These are phyloP conservation scores for Lineus longissimus DNA, from an alignment of 1,140 invertebrate species.

Conservation along the genomic window DNA sequence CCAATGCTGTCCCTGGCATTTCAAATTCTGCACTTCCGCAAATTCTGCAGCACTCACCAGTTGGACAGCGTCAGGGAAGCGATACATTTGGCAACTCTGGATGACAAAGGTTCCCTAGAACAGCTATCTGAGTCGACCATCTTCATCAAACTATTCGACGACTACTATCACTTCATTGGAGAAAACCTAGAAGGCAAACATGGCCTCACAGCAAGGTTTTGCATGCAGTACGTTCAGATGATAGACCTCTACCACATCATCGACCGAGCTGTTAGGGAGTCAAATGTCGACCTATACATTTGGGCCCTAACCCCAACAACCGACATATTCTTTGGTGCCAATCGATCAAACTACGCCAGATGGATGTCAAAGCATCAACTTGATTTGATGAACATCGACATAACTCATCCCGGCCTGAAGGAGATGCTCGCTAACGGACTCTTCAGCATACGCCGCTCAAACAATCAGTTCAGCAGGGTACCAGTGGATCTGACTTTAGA, in stretches of 20 bases:
- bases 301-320: slow-evolving; percentile 4
- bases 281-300: slow-evolving; percentile 12
- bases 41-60: slow-evolving; percentile 1
- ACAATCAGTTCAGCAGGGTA: slow-evolving; percentile 15
- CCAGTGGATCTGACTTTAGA: slow-evolving; percentile 23
- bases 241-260: slow-evolving; percentile 11
- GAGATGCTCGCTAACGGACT: slow-evolving; percentile 12
- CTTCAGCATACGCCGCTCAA: slow-evolving; percentile 16
- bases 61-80: background rate
- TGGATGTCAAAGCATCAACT: slow-evolving; percentile 17
- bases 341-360: slow-evolving; percentile 16
- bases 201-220: background rate
- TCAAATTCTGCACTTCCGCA: slow-evolving; percentile 52
- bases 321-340: slow-evolving; percentile 18
- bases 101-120: background rate
- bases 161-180: background rate
- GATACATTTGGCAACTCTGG: background rate
- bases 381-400: slow-evolving; percentile 18
- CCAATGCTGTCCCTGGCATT: slow-evolving; percentile 49
- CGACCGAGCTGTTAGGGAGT: slow-evolving; percentile 9
- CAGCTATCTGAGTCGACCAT: too few species aligned
- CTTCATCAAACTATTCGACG: too few species aligned
- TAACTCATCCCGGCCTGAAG: slow-evolving; percentile 13
- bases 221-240: background rate
- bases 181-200: background rate